Evolutionary conservation across 2,797 vertebrate species (phyloP), one percentile per base, ranked within the genome.

Genomic region (Hydrocynus forskahlii): DNA sequence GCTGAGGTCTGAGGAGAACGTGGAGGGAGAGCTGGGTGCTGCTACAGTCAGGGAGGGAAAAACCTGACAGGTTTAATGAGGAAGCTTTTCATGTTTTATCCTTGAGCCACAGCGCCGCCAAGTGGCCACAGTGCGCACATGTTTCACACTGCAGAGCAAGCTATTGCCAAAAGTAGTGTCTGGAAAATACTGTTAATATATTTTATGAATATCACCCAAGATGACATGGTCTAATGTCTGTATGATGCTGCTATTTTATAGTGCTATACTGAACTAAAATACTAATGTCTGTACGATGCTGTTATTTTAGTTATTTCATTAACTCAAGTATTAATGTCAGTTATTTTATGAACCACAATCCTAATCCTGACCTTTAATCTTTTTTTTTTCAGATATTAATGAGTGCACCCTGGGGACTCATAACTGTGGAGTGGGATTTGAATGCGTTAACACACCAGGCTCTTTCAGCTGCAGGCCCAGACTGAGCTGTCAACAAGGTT

Each of bases 381-480:
- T 0, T 50, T 13, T 50, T 50, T 80, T 81, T 43, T 35, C 91
- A 99, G 97, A 99, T 5, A 88, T 96, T 13, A 88, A 99, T 0
- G 97, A 99, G 80, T 99, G 97, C 21, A 81, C 66, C 29, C 87
- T 85, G 81, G 90, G 87, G 83, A 94, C 87, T 0, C 95, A 97
- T 60, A 93, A 88, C 86, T 99, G 97, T 75, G 93, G 92, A 25
- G 83, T 78, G 0, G 93, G 92, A 85, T 95, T 92, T 6, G 85
- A 93, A 25, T 99, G 97, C 81, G 94, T 96, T 87, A 99, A 98
- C 83, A 96, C 94, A 0, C 87, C 91, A 70, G 97, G 97, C 0
- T 97, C 96, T 0, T 99, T 97, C 93, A 94, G 92, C 90, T 99
- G 97, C 82, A 92, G 93, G 85, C 89, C 94, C 0, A 95, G 89